Base-by-base conservation (phyloP, 1,140 invertebrate species). In the Platorchestia sp. region DNA sequence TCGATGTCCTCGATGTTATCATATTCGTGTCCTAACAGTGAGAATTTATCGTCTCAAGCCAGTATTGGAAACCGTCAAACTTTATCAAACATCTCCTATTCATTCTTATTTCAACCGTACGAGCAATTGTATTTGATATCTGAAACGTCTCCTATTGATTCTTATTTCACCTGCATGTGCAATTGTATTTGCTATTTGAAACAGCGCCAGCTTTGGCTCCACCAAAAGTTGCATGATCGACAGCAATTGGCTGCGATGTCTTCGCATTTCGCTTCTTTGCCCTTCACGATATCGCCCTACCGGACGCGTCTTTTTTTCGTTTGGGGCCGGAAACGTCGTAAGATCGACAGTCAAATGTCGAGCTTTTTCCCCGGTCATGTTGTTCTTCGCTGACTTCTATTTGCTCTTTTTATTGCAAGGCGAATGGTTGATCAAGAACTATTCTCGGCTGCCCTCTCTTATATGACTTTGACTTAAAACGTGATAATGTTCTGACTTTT, bases 301-400 rank as follows among this genome's bases (percentile, higher is more conserved):
- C 87, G 87, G 87, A 90, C 87, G 87, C 10, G 87, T 44, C 41
- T 44, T 90, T 90, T 90, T 90, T 90, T 36, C 47, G 7, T 14
- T 14, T 14, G 59, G 44, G 87, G 44, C 87, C 87, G 87, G 87
- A 90, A 90, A 90, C 87, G 44, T 90, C 41, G 87, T 44, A 45
- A 90, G 87, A 90, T 90, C 44, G 87, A 45, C 87, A 90, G 87
- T 90, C 87, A 90, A 90, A 90, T 90, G 87, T 90, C 87, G 87
- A 90, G 87, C 44, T 90, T 90, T 90, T 90, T 90, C 87, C 41
- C 87, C 59, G 59, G 59, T 75, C 22, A 43, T 90, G 41, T 90
- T 90, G 87, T 90, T 90, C 87, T 90, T 90, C 42, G 41, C 87
- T 42, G 87, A 90, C 59, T 75, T 75, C 59, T 75, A 75, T 75